A percentile compares a stretch with the other conserved stretches of the same genome.
Conservation (phyloP, 2,888 invertebrate genomes). For the Sipha maydis region DNA sequence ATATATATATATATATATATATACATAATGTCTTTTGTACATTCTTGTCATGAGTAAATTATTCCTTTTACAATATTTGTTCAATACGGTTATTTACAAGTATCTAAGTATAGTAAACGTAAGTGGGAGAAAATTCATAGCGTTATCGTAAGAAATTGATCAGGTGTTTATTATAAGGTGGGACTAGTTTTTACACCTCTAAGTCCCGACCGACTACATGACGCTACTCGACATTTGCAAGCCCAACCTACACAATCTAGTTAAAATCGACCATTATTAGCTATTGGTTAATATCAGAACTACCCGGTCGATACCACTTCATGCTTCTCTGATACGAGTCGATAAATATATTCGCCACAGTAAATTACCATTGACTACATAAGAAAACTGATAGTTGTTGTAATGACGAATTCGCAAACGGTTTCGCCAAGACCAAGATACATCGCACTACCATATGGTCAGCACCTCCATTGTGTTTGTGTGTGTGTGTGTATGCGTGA, state of each 20-base stretch:
- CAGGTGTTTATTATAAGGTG: conserved; percentile 26
- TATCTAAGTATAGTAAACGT: not conserved
- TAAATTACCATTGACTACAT: not conserved
- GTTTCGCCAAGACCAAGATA: conserved; percentile 7
- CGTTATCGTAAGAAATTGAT: conserved; percentile 33
- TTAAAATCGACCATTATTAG: conserved; percentile 14
- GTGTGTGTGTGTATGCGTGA: not conserved
- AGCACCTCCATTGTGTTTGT: conserved; percentile 11
- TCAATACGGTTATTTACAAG: not conserved
- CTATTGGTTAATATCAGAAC: not conserved
- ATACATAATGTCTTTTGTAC: no score
- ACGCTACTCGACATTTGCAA: conserved; percentile 35
- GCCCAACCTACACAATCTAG: conserved; percentile 33
- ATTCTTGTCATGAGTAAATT: not conserved
- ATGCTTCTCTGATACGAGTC: conserved; percentile 3
- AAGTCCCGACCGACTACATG: not conserved
- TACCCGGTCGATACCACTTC: not conserved
- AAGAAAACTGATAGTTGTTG: conserved; percentile 12
- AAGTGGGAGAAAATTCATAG: not conserved
- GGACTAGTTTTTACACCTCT: conserved; percentile 19
- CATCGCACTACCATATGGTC: conserved; percentile 39
- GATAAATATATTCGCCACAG: not conserved
- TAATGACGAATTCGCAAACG: conserved; percentile 27
- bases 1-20: not conserved
- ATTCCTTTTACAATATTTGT: not conserved